phyloP scores from a whole-genome alignment of 2,888 invertebrate species.

The Cylloceria caligata region DNA sequence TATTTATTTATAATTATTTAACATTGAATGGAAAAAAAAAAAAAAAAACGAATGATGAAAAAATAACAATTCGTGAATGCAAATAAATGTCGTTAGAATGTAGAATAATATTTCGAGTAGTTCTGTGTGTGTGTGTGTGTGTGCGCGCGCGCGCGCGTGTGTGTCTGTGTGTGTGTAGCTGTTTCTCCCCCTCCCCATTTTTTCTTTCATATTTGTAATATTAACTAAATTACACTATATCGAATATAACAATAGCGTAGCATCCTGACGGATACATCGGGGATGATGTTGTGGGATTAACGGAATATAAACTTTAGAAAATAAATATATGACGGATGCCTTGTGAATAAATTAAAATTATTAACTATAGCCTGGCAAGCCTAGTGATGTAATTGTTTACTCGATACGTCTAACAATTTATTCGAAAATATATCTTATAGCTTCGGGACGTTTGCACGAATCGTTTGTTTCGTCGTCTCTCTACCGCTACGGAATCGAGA shows the following conservation, averaged over 20 bases:
- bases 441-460: constrained; percentile 43
- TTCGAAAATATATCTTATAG: constrained; percentile 51
- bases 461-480: constrained; percentile 19
- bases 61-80: constrained; percentile 83
- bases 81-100: constrained; percentile 84
- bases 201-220: constrained; percentile 58
- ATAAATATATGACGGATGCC: constrained; percentile 55
- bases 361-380: constrained; percentile 63
- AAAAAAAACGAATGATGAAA: constrained; percentile 79
- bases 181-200: no score
- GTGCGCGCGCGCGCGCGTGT: no score
- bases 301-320: constrained; percentile 46
- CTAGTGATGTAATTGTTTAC: constrained; percentile 53
- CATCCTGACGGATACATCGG: constrained; percentile 50
- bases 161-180: no score
- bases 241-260: constrained; percentile 65
- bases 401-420: constrained; percentile 46
- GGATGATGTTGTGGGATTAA: constrained; percentile 38
- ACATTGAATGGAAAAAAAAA: constrained; percentile 85
- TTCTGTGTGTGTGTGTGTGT: no score
- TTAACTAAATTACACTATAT: constrained; percentile 70
- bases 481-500: not conserved
- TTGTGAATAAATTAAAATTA: constrained; percentile 61
- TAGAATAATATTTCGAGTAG: constrained; percentile 81
- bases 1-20: constrained; percentile 83